Percentiles rank a stretch among this genome's conserved stretches.
phyloP scores from a whole-genome alignment of 2,797 vertebrate genomes.

The Lacerta agilis region DNA sequence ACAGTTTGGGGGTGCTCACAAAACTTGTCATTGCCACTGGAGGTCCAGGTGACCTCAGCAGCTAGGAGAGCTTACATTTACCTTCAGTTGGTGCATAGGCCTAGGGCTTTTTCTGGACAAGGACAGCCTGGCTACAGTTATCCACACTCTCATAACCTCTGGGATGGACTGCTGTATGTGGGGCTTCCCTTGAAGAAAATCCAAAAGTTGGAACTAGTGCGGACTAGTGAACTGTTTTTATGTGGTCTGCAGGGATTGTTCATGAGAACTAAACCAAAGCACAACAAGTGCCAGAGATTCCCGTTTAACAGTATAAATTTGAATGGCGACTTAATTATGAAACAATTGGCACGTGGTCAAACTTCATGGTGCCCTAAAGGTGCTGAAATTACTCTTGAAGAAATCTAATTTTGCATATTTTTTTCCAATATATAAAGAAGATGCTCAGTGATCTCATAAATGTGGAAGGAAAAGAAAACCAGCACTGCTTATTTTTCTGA shows the following conservation, averaged over 20 bases:
- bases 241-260: slow-evolving; percentile 27
- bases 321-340: not conserved
- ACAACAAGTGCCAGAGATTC: slow-evolving; percentile 4
- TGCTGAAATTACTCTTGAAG: slow-evolving; percentile 28
- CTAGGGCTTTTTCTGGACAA: too few relatives aligned
- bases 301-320: not conserved
- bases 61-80: not conserved
- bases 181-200: too few relatives aligned
- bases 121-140: not conserved
- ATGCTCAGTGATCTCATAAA: slow-evolving; percentile 6
- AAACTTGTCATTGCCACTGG: too few relatives aligned
- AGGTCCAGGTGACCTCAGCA: too few relatives aligned
- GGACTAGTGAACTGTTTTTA: not conserved
- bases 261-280: not conserved
- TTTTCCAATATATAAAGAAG: not conserved
- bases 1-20: too few relatives aligned
- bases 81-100: not conserved
- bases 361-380: not conserved
- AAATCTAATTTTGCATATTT: not conserved
- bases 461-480: not conserved
- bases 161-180: too few relatives aligned
- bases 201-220: too few relatives aligned
- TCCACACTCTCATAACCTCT: too few relatives aligned
- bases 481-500: slow-evolving; percentile 55
- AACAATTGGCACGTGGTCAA: not conserved